Evolutionary conservation across 1,140 invertebrate species (phyloP).

Genomic region (Neodiprion pinetum): DNA sequence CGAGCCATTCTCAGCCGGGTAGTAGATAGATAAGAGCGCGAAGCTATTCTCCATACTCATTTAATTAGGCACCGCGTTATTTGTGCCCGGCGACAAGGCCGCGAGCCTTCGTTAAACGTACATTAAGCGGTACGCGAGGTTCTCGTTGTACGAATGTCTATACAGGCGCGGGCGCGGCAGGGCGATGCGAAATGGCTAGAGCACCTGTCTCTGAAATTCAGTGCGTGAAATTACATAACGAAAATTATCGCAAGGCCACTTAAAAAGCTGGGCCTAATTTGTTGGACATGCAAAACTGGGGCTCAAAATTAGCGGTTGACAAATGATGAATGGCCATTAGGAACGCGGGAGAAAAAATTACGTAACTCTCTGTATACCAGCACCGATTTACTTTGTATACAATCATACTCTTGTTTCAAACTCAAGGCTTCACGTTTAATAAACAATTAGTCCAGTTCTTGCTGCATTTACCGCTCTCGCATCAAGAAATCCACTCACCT

Average conservation of each 20-base stretch:
- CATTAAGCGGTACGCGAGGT: too few relatives aligned
- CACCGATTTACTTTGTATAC: background rate
- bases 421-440: slow-evolving; percentile 7
- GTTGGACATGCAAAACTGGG: slow-evolving; percentile 13
- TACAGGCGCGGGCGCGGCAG: too few relatives aligned
- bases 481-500: background rate
- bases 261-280: slow-evolving; percentile 15
- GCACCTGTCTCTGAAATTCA: slow-evolving; percentile 11
- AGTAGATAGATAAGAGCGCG: too few relatives aligned
- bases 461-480: background rate
- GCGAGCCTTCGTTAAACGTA: background rate
- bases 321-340: slow-evolving; percentile 17
- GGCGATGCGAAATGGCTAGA: background rate
- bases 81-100: background rate
- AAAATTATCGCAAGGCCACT: slow-evolving; percentile 13
- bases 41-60: background rate
- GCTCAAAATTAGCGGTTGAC: slow-evolving; percentile 15
- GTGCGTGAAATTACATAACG: slow-evolving; percentile 9
- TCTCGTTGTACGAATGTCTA: too few relatives aligned
- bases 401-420: background rate
- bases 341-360: background rate
- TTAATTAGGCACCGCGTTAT: background rate
- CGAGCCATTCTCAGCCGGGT: too few relatives aligned
- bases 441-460: slow-evolving; percentile 8
- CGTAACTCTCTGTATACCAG: background rate